phyloP scores from a whole-genome alignment of 2,113 vertebrate species.

The Mus pahari region DNA sequence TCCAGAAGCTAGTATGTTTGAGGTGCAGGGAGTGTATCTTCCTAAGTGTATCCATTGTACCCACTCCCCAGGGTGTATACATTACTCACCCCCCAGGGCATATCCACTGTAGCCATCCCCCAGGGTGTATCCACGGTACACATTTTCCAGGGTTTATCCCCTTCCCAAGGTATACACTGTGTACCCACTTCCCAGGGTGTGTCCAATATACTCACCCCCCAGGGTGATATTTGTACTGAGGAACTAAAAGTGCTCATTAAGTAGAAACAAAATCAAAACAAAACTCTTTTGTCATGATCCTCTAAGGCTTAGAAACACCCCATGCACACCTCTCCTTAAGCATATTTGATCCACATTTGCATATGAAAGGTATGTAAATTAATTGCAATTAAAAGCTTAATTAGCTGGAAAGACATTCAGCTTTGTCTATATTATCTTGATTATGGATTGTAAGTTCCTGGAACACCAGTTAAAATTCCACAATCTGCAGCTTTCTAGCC shows the following conservation, averaged over 20 bases:
- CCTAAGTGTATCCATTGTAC: background rate
- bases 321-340: background rate
- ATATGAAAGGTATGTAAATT: conserved; percentile 30
- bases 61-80: background rate
- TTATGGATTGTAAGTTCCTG: conserved; percentile 1
- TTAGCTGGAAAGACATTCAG: conserved; percentile 38
- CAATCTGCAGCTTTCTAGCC: background rate
- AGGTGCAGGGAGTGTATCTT: background rate
- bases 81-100: no score
- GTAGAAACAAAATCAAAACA: background rate
- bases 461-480: background rate
- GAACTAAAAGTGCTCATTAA: background rate
- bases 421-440: conserved; percentile 42
- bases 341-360: conserved; percentile 27
- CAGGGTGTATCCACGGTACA: background rate
- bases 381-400: conserved; percentile 40
- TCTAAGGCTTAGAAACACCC: background rate
- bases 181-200: background rate
- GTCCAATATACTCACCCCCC: background rate
- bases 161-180: background rate
- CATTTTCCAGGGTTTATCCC: background rate
- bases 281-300: background rate
- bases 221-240: background rate
- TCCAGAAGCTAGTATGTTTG: background rate
- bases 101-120: background rate